Evolutionary conservation across 2,113 vertebrate genomes (phyloP), one percentile per base, ranked within the genome.

Genomic region (Channa maculata): DNA sequence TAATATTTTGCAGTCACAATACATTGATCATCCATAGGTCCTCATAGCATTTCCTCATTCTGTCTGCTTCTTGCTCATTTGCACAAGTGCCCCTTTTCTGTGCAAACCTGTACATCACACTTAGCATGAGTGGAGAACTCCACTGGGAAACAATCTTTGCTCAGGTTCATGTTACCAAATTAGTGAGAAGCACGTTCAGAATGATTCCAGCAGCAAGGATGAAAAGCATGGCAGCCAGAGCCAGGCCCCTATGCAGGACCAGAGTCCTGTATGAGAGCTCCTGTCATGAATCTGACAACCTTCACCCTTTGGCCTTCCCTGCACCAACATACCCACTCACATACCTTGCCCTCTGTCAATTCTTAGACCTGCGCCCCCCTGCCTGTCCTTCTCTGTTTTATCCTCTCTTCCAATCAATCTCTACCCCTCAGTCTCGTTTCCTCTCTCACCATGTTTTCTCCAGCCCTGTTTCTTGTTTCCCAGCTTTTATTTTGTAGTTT

Each of bases 191-290:
- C 11, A 86, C 7, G 53, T 88, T 89, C 8, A 79, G 37, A 33
- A 79, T 61, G 49, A 94, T 84, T 57, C 94, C 93, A 44, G 24
- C 71, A 62, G 77, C 86, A 15, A 94, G 76, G 38, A 94, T 75
- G n/a, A 58, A 51, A 0, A 94, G 66, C 91, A 93, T 94, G 58
- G 14, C n/a, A 39, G 71, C 85, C 54, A 94, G 46, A 71, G 70
- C 62, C 48, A 93, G 64, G 1, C 88, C 83, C 8, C 92, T 69
- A 3, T 71, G 86, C 48, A 92, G 37, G 36, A 93, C 39, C 85
- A 92, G 53, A 24, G 41, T 38, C 53, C 75, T 80, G 55, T 64
- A 5, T 45, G 83, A 12, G 39, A 84, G 49, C 37, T 50, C 6
- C 4, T 2, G 24, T 24, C 24, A 24, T 24, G 24, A 24, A 1